Base-by-base conservation (phyloP, 35 echinoderm and acorn worm species). In the Holothuria glaberrima region DNA sequence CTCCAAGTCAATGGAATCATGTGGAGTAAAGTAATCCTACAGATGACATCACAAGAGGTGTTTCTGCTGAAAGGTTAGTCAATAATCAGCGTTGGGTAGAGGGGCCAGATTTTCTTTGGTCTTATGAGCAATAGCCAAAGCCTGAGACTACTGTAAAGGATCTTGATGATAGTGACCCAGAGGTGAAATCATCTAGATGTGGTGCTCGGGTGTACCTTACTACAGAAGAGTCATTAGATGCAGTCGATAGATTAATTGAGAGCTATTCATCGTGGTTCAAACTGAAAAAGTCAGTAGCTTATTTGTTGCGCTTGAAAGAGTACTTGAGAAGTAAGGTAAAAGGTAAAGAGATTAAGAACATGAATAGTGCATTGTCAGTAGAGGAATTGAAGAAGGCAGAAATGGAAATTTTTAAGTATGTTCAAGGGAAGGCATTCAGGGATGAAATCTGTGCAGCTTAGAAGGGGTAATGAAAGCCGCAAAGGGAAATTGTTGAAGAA, bases 41-140 rank as follows among this genome's bases (percentile, higher is more conserved):
- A 56, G 92, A 94, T 76, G 57, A 84, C 31, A 58, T 52, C 45
- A 76, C 92, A 20, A 90, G 92, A 66, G 89, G 88, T 20, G 21
- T 68, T 19, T 20, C 20, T 20, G 78, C 78, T 12, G 46, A 85
- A 36, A 45, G 82, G 16, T 64, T 89, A 9, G 69, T 62, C 45
- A 59, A 72, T 9, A 83, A 22, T 32, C 41, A 19, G 22, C 35
- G 1, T 5, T 90, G 92, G 92, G 19, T 90, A 16, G 24, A 83
- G 21, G 92, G 92, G 33, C 92, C 92, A 71, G 52, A 68, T 9
- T 94, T 94, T 54, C 50, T 89, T 7, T 71, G 79, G 78, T 24
- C 48, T 27, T 16, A 44, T 9, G 61, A 75, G 67, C 0, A 66
- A 46, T 46, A 12, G 28, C 9, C 21, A 16, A 9, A 19, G 63